Percentiles rank a stretch among this genome's conserved stretches.
Evolutionary conservation across 2,113 vertebrate genomes (phyloP).

Genomic region (Seriola dumerili): DNA sequence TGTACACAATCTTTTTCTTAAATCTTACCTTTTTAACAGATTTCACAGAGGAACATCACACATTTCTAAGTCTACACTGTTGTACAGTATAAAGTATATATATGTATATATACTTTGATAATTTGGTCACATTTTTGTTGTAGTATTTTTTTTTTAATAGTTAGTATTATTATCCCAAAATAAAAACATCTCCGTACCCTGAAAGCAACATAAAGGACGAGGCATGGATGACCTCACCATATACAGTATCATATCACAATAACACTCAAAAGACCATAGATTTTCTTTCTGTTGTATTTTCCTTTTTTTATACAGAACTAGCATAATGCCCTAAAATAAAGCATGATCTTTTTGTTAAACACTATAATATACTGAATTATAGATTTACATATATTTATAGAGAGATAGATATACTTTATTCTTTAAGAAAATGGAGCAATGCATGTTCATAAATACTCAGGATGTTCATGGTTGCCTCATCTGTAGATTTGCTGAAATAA

Average conservation of each 20-base stretch:
- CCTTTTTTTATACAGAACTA: slow-evolving; percentile 71
- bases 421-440: slow-evolving; percentile 61
- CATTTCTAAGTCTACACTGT: slow-evolving; percentile 69
- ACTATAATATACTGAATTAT: slow-evolving; percentile 73
- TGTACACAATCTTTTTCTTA: slow-evolving; percentile 62
- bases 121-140: slow-evolving; percentile 82
- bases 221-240: slow-evolving; percentile 38
- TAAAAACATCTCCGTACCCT: slow-evolving; percentile 75
- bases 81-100: slow-evolving; percentile 70
- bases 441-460: slow-evolving; percentile 55
- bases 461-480: slow-evolving; percentile 33
- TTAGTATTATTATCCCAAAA: slow-evolving; percentile 78
- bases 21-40: slow-evolving; percentile 46
- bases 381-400: slow-evolving; percentile 77
- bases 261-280: slow-evolving; percentile 66
- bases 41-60: slow-evolving; percentile 75
- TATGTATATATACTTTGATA: slow-evolving; percentile 62
- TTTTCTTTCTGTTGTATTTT: slow-evolving; percentile 52
- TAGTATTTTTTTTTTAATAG: slow-evolving; percentile 80
- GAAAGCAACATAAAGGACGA: slow-evolving; percentile 70
- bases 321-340: slow-evolving; percentile 84
- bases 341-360: slow-evolving; percentile 82
- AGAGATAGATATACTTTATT: slow-evolving; percentile 59
- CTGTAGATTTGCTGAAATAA: slow-evolving; percentile 21
- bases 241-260: slow-evolving; percentile 56